Base-by-base conservation (phyloP, 2,888 invertebrate species). In the Meganola albula region DNA sequence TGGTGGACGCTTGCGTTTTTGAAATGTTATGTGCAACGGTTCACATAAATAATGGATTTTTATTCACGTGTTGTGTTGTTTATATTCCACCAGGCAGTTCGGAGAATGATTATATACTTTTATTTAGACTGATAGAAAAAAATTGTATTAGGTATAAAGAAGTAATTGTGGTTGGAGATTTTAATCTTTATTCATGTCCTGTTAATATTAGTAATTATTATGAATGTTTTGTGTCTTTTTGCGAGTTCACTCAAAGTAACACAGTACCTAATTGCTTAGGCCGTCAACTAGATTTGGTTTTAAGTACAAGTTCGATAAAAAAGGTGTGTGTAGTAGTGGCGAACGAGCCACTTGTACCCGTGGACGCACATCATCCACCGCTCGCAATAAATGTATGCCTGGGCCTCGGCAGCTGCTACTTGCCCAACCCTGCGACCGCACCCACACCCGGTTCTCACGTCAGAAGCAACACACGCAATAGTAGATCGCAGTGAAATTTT, bases 11-110 rank as follows among this genome's bases (percentile, higher is more conserved):
- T n/a, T 22, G 28, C 18, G 36, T 22, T n/a, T 53, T 53, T 16
- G 53, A 53, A 41, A 8, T 48, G 6, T 32, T 49, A 13, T 28
- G 44, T 38, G 45, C 39, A 18, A 31, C 27, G 1, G 43, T 49
- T 4, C 30, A 45, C 24, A 24, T 30, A 21, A 27, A 31, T 12
- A 12, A 31, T 4, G 4, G 13, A 11, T 24, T 30, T 25, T 31
- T 47, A 12, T 47, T 45, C 36, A 25, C 38, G 8, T 42, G 36
- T 27, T 47, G 44, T 30, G 42, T 48, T 3, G 32, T 44, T 8
- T 46, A 52, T 18, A 48, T 52, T 6, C 4, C 16, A 6, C 4
- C 4, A 16, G 6, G 6, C 4, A 16, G 16, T 16, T 16, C 6
- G 16, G 4, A 16, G 6, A 26, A 21, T 13, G 16, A 16, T 16